These are phyloP conservation scores for Podarcis lilfordi DNA, from an alignment of 2,797 vertebrate genomes.

Conservation along the genomic window DNA sequence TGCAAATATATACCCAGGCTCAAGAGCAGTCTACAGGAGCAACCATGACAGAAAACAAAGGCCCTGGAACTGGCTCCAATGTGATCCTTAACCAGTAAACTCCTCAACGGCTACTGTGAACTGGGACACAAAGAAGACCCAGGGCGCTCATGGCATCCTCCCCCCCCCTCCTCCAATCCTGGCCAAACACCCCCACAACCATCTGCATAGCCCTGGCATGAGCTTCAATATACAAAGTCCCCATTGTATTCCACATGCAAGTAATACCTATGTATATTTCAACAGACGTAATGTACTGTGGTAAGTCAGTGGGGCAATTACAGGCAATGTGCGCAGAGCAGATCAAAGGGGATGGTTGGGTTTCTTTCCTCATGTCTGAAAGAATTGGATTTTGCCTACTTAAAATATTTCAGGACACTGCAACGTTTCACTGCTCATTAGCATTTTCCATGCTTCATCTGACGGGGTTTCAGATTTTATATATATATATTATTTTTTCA, in stretches of 20 bases:
- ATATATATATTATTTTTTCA: not conserved
- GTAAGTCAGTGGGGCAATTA: slow-evolving; percentile 48
- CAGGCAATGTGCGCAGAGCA: slow-evolving; percentile 31
- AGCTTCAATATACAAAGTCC: slow-evolving; percentile 34
- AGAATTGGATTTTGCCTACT: slow-evolving; percentile 2
- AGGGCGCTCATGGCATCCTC: slow-evolving; percentile 10
- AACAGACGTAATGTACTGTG: slow-evolving; percentile 42
- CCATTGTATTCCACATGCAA: slow-evolving; percentile 40
- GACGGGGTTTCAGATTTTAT: not conserved
- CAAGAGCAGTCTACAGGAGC: not conserved
- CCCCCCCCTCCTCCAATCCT: not conserved
- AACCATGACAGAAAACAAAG: not conserved
- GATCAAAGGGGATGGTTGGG: not conserved
- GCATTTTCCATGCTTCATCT: not conserved
- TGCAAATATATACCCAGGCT: not conserved
- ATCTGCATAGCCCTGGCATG: slow-evolving; percentile 12
- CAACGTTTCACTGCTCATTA: slow-evolving; percentile 18
- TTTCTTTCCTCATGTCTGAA: not conserved
- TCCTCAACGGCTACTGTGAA: slow-evolving; percentile 8
- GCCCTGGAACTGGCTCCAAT: not conserved
- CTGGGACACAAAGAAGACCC: not conserved
- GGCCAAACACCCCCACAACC: slow-evolving; percentile 18
- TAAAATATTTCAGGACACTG: slow-evolving; percentile 25
- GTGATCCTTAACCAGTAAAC: slow-evolving; percentile 13
- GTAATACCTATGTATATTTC: slow-evolving; percentile 46